Evolutionary conservation across 2,797 vertebrate species (phyloP).

Genomic region (Melanotaenia pygmaea): DNA sequence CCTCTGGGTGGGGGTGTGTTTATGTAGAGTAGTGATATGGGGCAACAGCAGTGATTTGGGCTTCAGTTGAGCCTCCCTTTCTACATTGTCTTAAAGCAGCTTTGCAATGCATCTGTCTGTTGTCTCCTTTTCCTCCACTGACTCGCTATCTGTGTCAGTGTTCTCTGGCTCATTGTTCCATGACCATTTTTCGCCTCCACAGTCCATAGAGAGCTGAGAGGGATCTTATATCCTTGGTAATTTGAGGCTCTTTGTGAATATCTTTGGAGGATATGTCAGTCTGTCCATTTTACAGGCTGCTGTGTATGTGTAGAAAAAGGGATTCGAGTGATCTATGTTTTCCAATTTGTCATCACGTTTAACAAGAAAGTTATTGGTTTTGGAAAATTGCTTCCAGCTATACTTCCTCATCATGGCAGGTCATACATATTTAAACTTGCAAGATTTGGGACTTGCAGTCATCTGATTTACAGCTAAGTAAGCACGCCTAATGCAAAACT

Average conservation of each 20-base stretch:
- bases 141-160: slow-evolving; percentile 19
- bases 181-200: slow-evolving; percentile 36
- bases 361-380: slow-evolving; percentile 35
- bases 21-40: slow-evolving; percentile 49
- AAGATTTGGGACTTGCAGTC: slow-evolving; percentile 37
- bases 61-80: slow-evolving; percentile 42
- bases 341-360: slow-evolving; percentile 26
- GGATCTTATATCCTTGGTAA: slow-evolving; percentile 24
- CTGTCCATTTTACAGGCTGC: neutral
- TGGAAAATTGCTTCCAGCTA: slow-evolving; percentile 23
- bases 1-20: slow-evolving; percentile 34
- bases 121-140: slow-evolving; percentile 7
- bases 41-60: slow-evolving; percentile 47
- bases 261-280: slow-evolving; percentile 9
- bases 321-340: slow-evolving; percentile 25
- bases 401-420: slow-evolving; percentile 34
- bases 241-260: slow-evolving; percentile 9
- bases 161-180: slow-evolving; percentile 43
- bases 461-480: slow-evolving; percentile 42
- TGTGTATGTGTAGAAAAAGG: neutral
- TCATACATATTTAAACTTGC: slow-evolving; percentile 56
- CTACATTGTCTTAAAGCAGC: slow-evolving; percentile 58
- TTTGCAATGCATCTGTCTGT: slow-evolving; percentile 38
- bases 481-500: slow-evolving; percentile 10
- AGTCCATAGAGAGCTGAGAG: slow-evolving; percentile 27